Evolutionary conservation across 2,113 vertebrate species (phyloP).

Genomic region (Xyrauchen texanus): DNA sequence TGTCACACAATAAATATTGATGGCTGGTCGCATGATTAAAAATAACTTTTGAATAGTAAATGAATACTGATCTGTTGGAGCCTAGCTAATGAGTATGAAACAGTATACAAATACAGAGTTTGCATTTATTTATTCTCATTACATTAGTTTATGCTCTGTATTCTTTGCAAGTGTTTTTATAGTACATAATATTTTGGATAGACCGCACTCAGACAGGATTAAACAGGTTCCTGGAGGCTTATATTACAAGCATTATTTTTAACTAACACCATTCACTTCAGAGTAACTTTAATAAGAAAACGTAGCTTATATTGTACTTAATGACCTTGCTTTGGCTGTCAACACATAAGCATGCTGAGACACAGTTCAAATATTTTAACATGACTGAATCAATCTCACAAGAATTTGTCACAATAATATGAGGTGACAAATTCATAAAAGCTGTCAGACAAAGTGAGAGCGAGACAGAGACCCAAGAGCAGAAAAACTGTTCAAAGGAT

Average conservation of each 20-base stretch:
- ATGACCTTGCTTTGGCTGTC: not conserved
- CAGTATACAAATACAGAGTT: not conserved
- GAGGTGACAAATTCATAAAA: too few species aligned
- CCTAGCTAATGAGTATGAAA: not conserved
- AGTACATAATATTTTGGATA: too few species aligned
- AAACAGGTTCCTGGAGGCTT: not conserved
- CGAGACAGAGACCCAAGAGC: too few species aligned
- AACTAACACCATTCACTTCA: not conserved
- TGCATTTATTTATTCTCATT: slow-evolving; percentile 2
- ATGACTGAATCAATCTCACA: too few species aligned
- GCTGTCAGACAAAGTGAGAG: too few species aligned
- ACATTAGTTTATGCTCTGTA: not conserved
- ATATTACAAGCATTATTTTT: not conserved
- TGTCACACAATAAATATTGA: not conserved
- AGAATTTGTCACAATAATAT: too few species aligned
- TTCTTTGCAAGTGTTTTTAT: not conserved
- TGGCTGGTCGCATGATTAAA: not conserved
- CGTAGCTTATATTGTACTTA: not conserved
- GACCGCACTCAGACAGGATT: not conserved
- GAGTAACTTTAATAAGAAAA: not conserved
- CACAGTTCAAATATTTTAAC: too few species aligned
- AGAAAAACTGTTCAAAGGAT: too few species aligned
- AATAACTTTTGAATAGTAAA: not conserved
- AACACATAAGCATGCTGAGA: too few species aligned
- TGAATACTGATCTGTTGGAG: slow-evolving; percentile 29